These are phyloP conservation scores for Heliangelus exortis DNA, from an alignment of 2,797 vertebrate genomes.

Conservation along the genomic window DNA sequence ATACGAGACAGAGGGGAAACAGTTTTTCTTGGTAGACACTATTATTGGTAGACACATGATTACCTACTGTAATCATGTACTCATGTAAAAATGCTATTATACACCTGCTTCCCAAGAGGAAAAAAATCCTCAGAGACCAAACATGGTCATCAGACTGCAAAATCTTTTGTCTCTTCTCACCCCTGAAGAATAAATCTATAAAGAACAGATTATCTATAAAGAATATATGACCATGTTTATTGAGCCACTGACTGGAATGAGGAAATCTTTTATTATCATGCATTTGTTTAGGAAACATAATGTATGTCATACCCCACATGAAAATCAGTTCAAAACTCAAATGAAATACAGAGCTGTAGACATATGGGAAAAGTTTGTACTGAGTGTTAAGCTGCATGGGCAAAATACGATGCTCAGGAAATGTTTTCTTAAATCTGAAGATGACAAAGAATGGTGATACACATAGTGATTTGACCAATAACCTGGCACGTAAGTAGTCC, in stretches of 20 bases:
- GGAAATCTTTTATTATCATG: neutral
- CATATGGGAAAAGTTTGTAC: neutral
- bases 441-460: neutral
- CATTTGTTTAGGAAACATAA: neutral
- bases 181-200: no score
- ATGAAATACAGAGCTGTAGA: neutral
- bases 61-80: neutral
- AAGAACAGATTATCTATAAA: neutral
- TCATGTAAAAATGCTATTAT: neutral
- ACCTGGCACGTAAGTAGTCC: neutral
- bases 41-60: no score
- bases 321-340: constrained; percentile 38
- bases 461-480: neutral
- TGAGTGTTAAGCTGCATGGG: neutral
- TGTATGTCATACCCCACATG: neutral
- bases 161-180: neutral
- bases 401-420: constrained; percentile 8
- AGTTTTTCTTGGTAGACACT: neutral
- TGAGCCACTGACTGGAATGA: neutral
- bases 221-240: neutral
- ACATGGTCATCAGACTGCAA: neutral
- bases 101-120: neutral
- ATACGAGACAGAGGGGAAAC: neutral
- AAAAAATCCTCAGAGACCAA: neutral
- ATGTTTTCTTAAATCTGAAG: neutral